Percentiles rank a stretch among this genome's conserved stretches.
phyloP scores from a whole-genome alignment of 2,888 invertebrate species.

The Hirudinaria manillensis region DNA sequence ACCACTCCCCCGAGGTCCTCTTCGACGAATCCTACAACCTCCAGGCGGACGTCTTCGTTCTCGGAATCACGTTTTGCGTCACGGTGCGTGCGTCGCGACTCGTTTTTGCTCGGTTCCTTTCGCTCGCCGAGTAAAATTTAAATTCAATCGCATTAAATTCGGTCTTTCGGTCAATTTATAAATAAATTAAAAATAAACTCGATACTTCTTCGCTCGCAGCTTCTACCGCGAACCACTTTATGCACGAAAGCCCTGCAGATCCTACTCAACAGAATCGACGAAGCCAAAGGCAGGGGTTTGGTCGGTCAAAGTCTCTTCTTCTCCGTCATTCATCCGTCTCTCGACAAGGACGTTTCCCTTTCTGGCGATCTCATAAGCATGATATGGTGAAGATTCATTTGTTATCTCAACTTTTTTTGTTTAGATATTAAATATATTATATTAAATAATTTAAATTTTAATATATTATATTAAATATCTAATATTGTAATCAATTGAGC shows the following conservation, averaged over 20 bases:
- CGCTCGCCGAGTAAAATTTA: background rate
- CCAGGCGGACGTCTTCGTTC: slow-evolving; percentile 40
- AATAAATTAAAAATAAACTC: background rate
- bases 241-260: slow-evolving; percentile 8
- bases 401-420: background rate
- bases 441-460: background rate
- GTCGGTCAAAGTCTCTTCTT: slow-evolving; percentile 35
- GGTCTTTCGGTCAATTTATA: background rate
- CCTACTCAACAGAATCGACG: slow-evolving; percentile 36
- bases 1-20: slow-evolving; percentile 41
- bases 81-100: too few relatives aligned
- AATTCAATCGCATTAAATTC: background rate
- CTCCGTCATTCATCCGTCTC: slow-evolving; percentile 28
- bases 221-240: slow-evolving; percentile 34
- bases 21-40: slow-evolving; percentile 39
- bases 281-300: slow-evolving; percentile 34
- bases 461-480: background rate
- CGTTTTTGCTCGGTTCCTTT: background rate
- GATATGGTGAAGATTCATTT: slow-evolving; percentile 37
- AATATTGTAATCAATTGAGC: too few relatives aligned
- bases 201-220: slow-evolving; percentile 33
- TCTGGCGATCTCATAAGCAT: slow-evolving; percentile 33
- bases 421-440: background rate
- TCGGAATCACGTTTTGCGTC: slow-evolving; percentile 40
- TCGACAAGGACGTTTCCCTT: slow-evolving; percentile 25